These are phyloP conservation scores for Sylvilagus bachmani DNA, from an alignment of 2,113 vertebrate genomes.

Conservation along the genomic window DNA sequence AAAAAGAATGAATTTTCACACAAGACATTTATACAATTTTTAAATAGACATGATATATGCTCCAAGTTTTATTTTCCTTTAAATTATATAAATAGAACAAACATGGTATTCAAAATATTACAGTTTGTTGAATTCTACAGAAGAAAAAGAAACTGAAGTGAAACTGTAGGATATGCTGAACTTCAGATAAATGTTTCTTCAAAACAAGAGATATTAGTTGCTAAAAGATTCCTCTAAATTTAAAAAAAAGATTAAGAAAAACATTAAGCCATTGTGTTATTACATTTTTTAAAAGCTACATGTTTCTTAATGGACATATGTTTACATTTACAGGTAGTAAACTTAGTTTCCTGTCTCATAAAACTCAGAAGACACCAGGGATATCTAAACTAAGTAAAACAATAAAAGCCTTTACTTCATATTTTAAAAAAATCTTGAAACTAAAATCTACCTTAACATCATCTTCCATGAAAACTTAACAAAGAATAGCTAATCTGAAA, in stretches of 20 bases:
- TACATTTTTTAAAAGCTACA: slow-evolving; percentile 53
- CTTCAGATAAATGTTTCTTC: slow-evolving; percentile 80
- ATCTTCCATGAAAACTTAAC: slow-evolving; percentile 63
- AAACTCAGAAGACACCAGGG: slow-evolving; percentile 62
- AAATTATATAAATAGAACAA: slow-evolving; percentile 63
- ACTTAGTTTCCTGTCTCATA: slow-evolving; percentile 57
- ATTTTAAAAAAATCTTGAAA: slow-evolving; percentile 44
- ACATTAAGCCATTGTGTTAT: slow-evolving; percentile 66
- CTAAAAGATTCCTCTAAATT: slow-evolving; percentile 76
- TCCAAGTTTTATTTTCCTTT: slow-evolving; percentile 79
- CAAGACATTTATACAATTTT: neutral
- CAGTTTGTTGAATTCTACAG: slow-evolving; percentile 71
- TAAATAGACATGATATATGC: slow-evolving; percentile 34
- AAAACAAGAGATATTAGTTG: slow-evolving; percentile 80
- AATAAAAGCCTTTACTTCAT: slow-evolving; percentile 48
- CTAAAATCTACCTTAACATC: slow-evolving; percentile 54
- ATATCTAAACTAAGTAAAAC: slow-evolving; percentile 56
- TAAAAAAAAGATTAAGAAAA: slow-evolving; percentile 76
- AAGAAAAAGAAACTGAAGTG: slow-evolving; percentile 79
- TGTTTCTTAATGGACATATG: slow-evolving; percentile 27
- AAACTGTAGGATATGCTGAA: slow-evolving; percentile 75
- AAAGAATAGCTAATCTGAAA: slow-evolving; percentile 58
- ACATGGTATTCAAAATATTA: slow-evolving; percentile 62
- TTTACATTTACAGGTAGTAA: slow-evolving; percentile 66
- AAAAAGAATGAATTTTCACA: slow-evolving; percentile 61